Evolutionary conservation across 2,797 vertebrate genomes (phyloP).

Genomic region (Sebastes steindachneri): DNA sequence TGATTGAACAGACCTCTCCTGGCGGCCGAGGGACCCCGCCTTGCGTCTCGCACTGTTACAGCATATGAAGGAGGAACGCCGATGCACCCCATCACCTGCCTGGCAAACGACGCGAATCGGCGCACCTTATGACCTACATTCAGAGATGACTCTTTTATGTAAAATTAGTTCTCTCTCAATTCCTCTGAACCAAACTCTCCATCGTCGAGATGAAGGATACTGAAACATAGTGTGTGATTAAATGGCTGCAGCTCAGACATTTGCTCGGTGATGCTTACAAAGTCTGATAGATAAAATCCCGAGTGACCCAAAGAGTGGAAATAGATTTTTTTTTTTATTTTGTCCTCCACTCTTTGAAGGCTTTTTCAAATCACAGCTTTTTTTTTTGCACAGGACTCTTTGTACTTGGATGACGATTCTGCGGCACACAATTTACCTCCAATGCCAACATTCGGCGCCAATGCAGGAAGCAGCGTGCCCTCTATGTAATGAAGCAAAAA

Average conservation of each 20-base stretch:
- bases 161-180: conserved; percentile 30
- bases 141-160: conserved; percentile 35
- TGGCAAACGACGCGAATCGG: neutral
- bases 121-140: conserved; percentile 16
- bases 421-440: conserved; percentile 8
- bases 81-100: conserved; percentile 30
- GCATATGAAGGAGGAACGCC: conserved; percentile 43
- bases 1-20: conserved; percentile 74
- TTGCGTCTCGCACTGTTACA: conserved; percentile 29
- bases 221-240: conserved; percentile 31
- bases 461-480: neutral
- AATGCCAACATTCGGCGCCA: neutral
- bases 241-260: conserved; percentile 35
- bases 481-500: conserved; percentile 15
- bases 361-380: conserved; percentile 6
- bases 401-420: conserved; percentile 28
- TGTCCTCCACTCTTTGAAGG: conserved; percentile 3
- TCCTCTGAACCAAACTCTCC: conserved; percentile 20
- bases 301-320: conserved; percentile 20
- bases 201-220: conserved; percentile 13
- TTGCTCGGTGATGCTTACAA: conserved; percentile 27
- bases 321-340: conserved; percentile 18
- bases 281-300: conserved; percentile 43
- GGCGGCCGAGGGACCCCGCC: conserved; percentile 26
- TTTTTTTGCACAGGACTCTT: conserved; percentile 36